Percentiles rank a stretch among this genome's conserved stretches.
Evolutionary conservation across 2,113 vertebrate genomes (phyloP).

Genomic region (Polypterus senegalus): DNA sequence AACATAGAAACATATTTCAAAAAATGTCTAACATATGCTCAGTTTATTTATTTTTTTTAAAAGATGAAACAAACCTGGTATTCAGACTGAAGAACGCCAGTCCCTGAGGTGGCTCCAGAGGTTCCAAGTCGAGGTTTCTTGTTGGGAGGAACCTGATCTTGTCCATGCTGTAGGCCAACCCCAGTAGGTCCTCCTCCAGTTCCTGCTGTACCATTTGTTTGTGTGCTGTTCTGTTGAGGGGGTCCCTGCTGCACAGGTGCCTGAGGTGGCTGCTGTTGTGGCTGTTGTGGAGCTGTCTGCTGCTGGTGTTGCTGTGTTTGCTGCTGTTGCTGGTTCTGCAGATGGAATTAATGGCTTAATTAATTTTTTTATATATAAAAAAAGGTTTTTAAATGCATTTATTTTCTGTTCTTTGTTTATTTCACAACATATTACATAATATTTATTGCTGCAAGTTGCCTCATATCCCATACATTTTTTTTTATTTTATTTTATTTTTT

Average conservation of each 20-base stretch:
- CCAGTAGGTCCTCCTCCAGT: slow-evolving; percentile 28
- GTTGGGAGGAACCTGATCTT: slow-evolving; percentile 80
- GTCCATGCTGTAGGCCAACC: slow-evolving; percentile 67
- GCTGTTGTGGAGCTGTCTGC: slow-evolving; percentile 54
- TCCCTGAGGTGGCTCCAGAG: slow-evolving; percentile 73
- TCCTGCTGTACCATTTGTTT: slow-evolving; percentile 73
- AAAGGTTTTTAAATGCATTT: too few species aligned
- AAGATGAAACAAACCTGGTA: slow-evolving; percentile 70
- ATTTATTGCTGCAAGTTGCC: too few species aligned
- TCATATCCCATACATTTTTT: too few species aligned
- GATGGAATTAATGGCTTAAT: not conserved
- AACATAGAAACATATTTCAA: too few species aligned
- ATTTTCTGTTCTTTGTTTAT: too few species aligned
- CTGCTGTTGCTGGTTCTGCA: slow-evolving; percentile 79
- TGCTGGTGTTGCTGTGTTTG: slow-evolving; percentile 69
- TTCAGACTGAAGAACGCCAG: slow-evolving; percentile 76
- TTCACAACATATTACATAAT: too few species aligned
- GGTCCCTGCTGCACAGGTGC: slow-evolving; percentile 45
- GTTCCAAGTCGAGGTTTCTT: slow-evolving; percentile 90
- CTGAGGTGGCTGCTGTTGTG: slow-evolving; percentile 53
- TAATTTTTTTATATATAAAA: too few species aligned
- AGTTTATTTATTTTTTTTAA: too few species aligned
- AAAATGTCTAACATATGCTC: too few species aligned
- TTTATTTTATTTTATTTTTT: too few species aligned
- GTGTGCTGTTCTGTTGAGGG: slow-evolving; percentile 68